Base-by-base conservation (phyloP, 2,113 vertebrate genomes). In the Myrmophylax atrothorax region DNA sequence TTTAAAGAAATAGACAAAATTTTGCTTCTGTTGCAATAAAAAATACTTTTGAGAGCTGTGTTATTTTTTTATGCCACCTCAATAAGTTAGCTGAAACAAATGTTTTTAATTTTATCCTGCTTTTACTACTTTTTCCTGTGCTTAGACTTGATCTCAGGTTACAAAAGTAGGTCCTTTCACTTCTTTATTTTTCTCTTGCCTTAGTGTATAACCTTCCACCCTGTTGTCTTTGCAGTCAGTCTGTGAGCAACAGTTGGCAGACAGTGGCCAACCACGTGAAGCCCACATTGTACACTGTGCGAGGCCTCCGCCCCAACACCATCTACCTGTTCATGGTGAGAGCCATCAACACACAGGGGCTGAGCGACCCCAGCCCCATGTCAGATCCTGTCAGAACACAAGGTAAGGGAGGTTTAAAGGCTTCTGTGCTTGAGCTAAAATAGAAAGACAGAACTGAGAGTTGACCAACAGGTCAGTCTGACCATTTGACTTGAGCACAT, bases 301-400 rank as follows among this genome's bases (percentile, higher is more conserved):
- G 98, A 95, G 98, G 99, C 64, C 97, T 99, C 23, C 98, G 99
- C 38, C 99, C 99, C 62, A 99, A 99, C 94, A 99, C 99, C 37
- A 99, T 99, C 96, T 99, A 99, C 97, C 97, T 99, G 85, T 99
- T 99, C 97, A 99, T 99, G 99, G 99, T 99, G 73, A 99, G 99
- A 96, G 99, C 99, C 3, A 99, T 99, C 97, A 99, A 99, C 95
- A 93, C 96, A 5, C 99, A 99, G 95, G 99, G 99, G 49, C 98
- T 99, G 90, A 99, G 99, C n/a, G 99, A 99, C 89, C 99, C 99
- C 10, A 99, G 99, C 78, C 98, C 98, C 14, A 99, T 99, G 98
- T 99, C 99, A 19, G 99, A 99, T 19, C 99, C 99, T 11, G 99
- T 99, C 70, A 97, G 99, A 67, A 99, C 99, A 25, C 99, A 99